phyloP scores from a whole-genome alignment of 1,140 invertebrate genomes.

The Leptonema lineaticorne region DNA sequence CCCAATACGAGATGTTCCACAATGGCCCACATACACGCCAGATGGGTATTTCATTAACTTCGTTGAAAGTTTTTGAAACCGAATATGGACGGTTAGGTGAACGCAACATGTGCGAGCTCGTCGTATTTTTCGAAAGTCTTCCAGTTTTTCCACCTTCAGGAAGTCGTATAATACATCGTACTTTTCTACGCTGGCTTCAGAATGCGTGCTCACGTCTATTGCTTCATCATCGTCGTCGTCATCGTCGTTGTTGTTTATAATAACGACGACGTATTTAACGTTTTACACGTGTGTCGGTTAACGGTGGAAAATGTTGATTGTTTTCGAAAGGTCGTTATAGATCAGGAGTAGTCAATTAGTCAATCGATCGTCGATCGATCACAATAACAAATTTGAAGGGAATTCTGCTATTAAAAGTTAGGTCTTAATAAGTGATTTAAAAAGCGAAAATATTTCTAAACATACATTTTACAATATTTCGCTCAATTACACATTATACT shows the following conservation, averaged over 20 bases:
- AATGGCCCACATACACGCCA: constrained; percentile 19
- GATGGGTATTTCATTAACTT: constrained; percentile 36
- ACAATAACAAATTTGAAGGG: too few species aligned
- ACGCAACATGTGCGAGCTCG: too few species aligned
- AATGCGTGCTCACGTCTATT: too few species aligned
- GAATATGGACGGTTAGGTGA: constrained; percentile 10
- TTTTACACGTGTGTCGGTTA: not conserved
- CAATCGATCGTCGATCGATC: too few species aligned
- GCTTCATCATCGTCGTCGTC: too few species aligned
- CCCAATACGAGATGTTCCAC: constrained; percentile 13
- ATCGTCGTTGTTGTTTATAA: not conserved
- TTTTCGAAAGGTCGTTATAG: not conserved
- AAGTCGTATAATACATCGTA: too few species aligned
- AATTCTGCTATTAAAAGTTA: too few species aligned
- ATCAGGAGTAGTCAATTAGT: not conserved
- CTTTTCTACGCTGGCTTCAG: too few species aligned
- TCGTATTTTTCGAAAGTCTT: not conserved
- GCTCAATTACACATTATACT: too few species aligned
- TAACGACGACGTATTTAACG: not conserved
- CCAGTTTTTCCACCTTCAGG: not conserved
- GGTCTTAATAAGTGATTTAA: too few species aligned
- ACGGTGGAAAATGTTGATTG: not conserved
- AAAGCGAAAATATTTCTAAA: too few species aligned
- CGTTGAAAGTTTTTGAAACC: constrained; percentile 14
- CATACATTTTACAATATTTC: too few species aligned